Conservation (phyloP, 2,888 invertebrate genomes). For the Parelbella ahira region DNA sequence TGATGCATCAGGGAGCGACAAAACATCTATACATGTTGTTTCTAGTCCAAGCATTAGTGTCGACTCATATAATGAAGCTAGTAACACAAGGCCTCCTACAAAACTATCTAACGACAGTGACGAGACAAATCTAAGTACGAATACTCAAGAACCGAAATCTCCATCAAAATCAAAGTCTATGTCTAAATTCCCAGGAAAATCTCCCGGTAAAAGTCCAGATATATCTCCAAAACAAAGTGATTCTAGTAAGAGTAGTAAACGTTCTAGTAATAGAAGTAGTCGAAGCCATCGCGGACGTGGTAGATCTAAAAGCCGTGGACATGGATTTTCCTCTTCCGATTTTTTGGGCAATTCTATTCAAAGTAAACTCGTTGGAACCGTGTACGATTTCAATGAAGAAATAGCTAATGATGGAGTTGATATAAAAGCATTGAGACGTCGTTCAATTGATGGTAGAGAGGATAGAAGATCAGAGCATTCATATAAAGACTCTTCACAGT, state of each 20-base stretch:
- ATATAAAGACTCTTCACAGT: constrained; percentile 78
- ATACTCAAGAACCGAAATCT: constrained; percentile 57
- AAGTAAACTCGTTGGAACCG: constrained; percentile 91
- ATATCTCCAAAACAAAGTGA: constrained; percentile 85
- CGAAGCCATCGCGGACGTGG: constrained; percentile 73
- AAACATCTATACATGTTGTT: constrained; percentile 57
- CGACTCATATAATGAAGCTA: constrained; percentile 57
- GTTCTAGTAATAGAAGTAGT: constrained; percentile 59
- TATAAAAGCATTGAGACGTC: constrained; percentile 87
- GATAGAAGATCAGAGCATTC: constrained; percentile 79
- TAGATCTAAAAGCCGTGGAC: constrained; percentile 68
- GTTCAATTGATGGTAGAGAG: constrained; percentile 85
- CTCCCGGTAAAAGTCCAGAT: constrained; percentile 85
- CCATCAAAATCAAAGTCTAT: constrained; percentile 75
- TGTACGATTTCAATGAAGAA: constrained; percentile 93
- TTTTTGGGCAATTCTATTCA: constrained; percentile 85
- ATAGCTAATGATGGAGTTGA: constrained; percentile 87
- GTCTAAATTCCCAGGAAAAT: constrained; percentile 83
- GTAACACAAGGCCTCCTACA: constrained; percentile 47
- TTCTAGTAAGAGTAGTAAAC: constrained; percentile 53
- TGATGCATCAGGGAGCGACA: constrained; percentile 58
- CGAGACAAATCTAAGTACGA: constrained; percentile 50
- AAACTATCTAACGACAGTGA: constrained; percentile 63
- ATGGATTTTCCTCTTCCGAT: constrained; percentile 56
- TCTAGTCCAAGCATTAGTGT: constrained; percentile 64